Evolutionary conservation across 2,888 invertebrate species (phyloP), one percentile per base, ranked within the genome.

Genomic region (Malacosoma neustria): DNA sequence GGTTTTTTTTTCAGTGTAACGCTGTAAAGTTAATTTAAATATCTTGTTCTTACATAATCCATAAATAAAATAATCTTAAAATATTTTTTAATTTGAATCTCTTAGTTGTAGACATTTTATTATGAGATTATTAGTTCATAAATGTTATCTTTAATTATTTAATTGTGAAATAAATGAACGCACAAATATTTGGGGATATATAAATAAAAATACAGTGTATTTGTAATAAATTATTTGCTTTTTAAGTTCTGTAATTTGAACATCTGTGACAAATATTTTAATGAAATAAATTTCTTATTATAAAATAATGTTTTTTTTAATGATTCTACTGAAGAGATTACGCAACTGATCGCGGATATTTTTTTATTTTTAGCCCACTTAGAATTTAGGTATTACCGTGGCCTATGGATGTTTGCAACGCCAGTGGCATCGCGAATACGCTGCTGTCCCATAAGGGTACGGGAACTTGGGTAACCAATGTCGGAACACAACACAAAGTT

Each of bases 221-320:
- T 66, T 75, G 70, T 76, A 79, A 71, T 82, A 84, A 82, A 80
- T 82, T 82, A 84, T 82, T 84, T 69, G 80, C 73, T 73, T 76
- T 77, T 68, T 62, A 51, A 58, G 57, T 60, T 56, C 65, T 63
- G 68, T 57, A 65, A 66, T 57, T 54, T 51, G 58, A 64, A 71
- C 63, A 71, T 56, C 72, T 70, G 72, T 72, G 72, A 69, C 71
- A 65, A 72, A 72, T 72, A 70, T 70, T 46, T 68, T 72, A 72
- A 73, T 71, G 59, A 75, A 73, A 70, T 61, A 64, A 82, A 61
- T 59, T 60, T 70, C 69, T 72, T 72, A 72, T 69, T 61, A 61
- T 54, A 51, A 58, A 54, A 35, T 36, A 30, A 34, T 7, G 32
- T 42, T 37, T 44, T 43, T 52, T 50, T 43, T 44, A 35, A 41